Evolutionary conservation across 2,797 vertebrate species (phyloP).

Genomic region (Hydrophis major): DNA sequence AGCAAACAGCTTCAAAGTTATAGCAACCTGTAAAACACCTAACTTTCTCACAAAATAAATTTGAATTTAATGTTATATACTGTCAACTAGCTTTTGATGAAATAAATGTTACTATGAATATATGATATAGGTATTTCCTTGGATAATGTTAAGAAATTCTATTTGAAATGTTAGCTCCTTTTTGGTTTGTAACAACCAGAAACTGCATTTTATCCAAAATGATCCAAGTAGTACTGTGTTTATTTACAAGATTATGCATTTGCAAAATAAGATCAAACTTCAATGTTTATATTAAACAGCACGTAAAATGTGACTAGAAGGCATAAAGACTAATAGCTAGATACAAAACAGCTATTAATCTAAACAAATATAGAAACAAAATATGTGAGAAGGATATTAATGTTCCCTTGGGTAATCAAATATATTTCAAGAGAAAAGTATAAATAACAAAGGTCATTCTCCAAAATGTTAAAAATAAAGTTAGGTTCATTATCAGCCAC

Average conservation of each 20-base stretch:
- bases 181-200: not conserved
- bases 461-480: not conserved
- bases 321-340: not conserved
- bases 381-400: not conserved
- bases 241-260: not conserved
- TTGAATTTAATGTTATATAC: not conserved
- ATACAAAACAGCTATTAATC: constrained; percentile 14
- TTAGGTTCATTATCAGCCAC: not conserved
- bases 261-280: not conserved
- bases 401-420: not conserved
- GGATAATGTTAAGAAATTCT: not conserved
- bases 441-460: not conserved
- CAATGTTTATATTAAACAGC: not conserved
- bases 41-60: not conserved
- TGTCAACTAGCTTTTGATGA: not conserved
- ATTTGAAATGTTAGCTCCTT: not conserved
- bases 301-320: accelerated
- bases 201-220: not conserved
- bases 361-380: not conserved
- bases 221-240: not conserved
- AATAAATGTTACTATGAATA: not conserved
- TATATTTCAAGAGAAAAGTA: not conserved
- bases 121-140: not conserved
- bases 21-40: constrained; percentile 32
- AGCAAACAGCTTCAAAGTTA: constrained; percentile 50